Evolutionary conservation across 2,888 invertebrate genomes (phyloP).

Genomic region (Liodrosophila aerea): DNA sequence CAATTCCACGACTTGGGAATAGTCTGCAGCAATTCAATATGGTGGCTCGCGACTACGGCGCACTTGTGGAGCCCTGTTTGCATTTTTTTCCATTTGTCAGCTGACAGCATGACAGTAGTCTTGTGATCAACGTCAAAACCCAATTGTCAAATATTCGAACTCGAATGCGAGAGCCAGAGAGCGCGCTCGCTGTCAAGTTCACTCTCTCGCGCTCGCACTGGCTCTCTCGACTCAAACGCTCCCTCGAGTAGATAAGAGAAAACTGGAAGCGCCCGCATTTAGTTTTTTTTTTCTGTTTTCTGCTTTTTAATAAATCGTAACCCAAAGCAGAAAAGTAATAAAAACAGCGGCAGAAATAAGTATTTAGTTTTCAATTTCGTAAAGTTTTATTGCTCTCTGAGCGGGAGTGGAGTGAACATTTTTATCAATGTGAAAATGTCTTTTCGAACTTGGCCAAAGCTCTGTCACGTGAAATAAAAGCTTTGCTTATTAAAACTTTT

Average conservation of each 20-base stretch:
- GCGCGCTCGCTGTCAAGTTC: slow-evolving; percentile 19
- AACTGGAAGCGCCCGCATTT: slow-evolving; percentile 50
- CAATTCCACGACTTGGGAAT: too few species aligned
- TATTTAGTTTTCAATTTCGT: slow-evolving; percentile 22
- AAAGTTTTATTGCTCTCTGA: slow-evolving; percentile 12
- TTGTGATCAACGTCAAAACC: slow-evolving; percentile 77
- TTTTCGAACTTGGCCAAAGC: slow-evolving; percentile 69
- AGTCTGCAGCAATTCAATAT: slow-evolving; percentile 55
- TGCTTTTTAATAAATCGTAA: slow-evolving; percentile 6
- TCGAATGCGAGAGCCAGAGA: slow-evolving; percentile 55
- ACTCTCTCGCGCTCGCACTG: slow-evolving; percentile 8
- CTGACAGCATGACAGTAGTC: slow-evolving; percentile 77
- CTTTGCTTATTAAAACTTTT: slow-evolving; percentile 53
- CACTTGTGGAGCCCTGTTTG: slow-evolving; percentile 21
- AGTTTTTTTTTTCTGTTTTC: slow-evolving; percentile 9
- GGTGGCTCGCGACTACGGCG: slow-evolving; percentile 35
- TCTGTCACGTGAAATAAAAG: slow-evolving; percentile 73
- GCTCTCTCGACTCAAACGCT: slow-evolving; percentile 9
- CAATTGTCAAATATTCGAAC: slow-evolving; percentile 74
- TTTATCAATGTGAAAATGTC: slow-evolving; percentile 31
- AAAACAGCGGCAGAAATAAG: slow-evolving; percentile 6
- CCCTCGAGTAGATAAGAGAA: slow-evolving; percentile 38
- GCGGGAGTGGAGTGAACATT: too few species aligned
- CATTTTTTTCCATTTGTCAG: slow-evolving; percentile 67
- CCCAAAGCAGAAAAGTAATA: slow-evolving; percentile 8